Evolutionary conservation across 2,888 invertebrate species (phyloP).

Genomic region (Rosalia funebris): DNA sequence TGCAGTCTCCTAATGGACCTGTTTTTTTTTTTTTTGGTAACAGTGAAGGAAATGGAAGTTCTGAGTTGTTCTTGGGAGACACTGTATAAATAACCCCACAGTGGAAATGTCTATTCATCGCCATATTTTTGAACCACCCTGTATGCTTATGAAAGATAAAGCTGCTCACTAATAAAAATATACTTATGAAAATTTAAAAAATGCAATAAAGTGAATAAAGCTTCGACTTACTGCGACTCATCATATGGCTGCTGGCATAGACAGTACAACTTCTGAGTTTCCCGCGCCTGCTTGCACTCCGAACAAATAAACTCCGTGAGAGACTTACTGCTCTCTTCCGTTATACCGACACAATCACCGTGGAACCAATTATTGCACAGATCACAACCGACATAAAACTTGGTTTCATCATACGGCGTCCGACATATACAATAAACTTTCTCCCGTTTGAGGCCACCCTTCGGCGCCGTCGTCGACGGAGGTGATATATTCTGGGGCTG

Average conservation of each 20-base stretch:
- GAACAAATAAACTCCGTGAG: constrained; percentile 91
- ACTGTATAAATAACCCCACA: no score
- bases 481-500: constrained; percentile 32
- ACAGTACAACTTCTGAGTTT: constrained; percentile 94
- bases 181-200: no score
- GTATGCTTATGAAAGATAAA: no score
- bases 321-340: constrained; percentile 89
- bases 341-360: constrained; percentile 94
- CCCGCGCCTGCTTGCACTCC: constrained; percentile 86
- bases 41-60: no score
- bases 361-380: constrained; percentile 99
- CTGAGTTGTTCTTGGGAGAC: no score
- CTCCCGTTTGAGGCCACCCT: constrained; percentile 34
- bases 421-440: constrained; percentile 79
- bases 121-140: no score
- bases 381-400: constrained; percentile 98
- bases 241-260: constrained; percentile 96
- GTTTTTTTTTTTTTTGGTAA: no score
- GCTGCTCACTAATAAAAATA: no score
- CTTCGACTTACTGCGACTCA: constrained; percentile 87
- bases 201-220: no score
- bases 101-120: no score
- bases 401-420: constrained; percentile 94
- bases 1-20: no score
- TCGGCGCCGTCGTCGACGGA: constrained; percentile 18